Conservation (phyloP, 2,888 invertebrate genomes). For the Cabera pusaria region DNA sequence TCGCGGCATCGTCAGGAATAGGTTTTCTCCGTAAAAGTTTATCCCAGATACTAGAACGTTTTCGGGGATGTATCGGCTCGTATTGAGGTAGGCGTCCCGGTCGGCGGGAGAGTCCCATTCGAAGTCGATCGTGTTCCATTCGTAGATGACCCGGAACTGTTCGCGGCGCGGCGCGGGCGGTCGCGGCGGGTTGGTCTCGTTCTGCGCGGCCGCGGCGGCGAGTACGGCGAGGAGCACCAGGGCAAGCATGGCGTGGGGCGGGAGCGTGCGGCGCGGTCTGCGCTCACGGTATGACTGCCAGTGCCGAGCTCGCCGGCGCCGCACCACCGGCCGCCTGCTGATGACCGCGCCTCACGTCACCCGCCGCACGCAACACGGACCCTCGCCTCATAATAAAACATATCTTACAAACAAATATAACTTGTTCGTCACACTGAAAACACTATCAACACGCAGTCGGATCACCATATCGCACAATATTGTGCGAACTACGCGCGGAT, state of each 20-base stretch:
- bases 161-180: conserved; percentile 63
- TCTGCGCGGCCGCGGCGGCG: conserved; percentile 69
- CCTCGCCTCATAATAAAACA: conserved; percentile 40
- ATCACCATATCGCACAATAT: conserved; percentile 17
- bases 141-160: conserved; percentile 87
- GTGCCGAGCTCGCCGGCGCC: conserved; percentile 51
- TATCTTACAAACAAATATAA: conserved; percentile 35
- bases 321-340: conserved; percentile 37
- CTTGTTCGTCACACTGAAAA: conserved; percentile 27
- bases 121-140: conserved; percentile 89
- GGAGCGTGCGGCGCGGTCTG: conserved; percentile 63
- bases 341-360: conserved; percentile 55
- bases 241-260: conserved; percentile 55
- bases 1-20: conserved; percentile 87
- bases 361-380: conserved; percentile 41
- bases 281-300: conserved; percentile 63
- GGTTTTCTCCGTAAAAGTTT: conserved; percentile 85
- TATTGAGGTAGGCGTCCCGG: conserved; percentile 78
- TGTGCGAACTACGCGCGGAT: conserved; percentile 16
- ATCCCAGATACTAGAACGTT: conserved; percentile 88
- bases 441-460: conserved; percentile 37
- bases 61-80: conserved; percentile 85
- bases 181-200: conserved; percentile 53
- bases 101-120: conserved; percentile 85
- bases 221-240: conserved; percentile 55